Evolutionary conservation across 1,140 invertebrate species (phyloP).

Genomic region (Elysia chlorotica): DNA sequence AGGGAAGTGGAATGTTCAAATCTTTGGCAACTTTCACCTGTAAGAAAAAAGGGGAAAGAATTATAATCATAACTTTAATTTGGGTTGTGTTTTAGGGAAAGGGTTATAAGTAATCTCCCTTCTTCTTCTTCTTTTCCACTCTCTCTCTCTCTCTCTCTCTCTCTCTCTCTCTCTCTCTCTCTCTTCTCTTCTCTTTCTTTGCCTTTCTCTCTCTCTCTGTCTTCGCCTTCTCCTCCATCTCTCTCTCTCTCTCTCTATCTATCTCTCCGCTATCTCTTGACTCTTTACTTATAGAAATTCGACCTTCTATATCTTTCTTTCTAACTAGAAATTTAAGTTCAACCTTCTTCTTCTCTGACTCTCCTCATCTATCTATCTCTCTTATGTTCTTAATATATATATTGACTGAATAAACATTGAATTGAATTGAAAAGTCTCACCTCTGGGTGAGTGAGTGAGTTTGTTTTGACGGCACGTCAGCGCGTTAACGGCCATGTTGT

Average conservation of each 20-base stretch:
- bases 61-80: not conserved
- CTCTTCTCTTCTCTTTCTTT: not conserved
- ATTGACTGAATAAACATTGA: not conserved
- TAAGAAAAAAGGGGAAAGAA: not conserved
- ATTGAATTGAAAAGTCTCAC: not conserved
- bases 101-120: not conserved
- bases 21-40: slow-evolving; percentile 21
- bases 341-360: no score
- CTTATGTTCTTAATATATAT: not conserved
- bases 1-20: slow-evolving; percentile 19
- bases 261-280: not conserved
- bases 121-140: not conserved
- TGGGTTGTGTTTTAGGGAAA: not conserved
- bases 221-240: not conserved
- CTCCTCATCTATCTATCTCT: no score
- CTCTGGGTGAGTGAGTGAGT: not conserved
- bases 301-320: no score
- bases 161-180: no score
- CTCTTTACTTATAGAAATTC: not conserved
- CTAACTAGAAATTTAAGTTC: not conserved
- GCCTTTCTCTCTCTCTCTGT: not conserved
- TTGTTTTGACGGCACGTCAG: not conserved
- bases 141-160: not conserved
- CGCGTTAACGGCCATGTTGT: not conserved
- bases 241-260: no score